Evolutionary conservation across 2,888 invertebrate species (phyloP), one percentile per base, ranked within the genome.

Genomic region (Achlya flavicornis): DNA sequence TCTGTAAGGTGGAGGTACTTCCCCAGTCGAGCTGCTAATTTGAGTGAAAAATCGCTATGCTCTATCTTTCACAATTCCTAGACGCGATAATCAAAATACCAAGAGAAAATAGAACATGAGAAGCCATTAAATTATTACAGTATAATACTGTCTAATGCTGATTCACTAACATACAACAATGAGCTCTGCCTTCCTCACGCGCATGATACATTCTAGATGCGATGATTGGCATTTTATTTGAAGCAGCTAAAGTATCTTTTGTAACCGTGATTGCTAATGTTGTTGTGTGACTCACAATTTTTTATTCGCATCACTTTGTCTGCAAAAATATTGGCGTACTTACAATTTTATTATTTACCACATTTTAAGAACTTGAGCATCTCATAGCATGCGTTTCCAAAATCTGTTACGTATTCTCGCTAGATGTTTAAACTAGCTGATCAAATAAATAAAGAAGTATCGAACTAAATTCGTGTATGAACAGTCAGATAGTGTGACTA

Each of bases 401-500:
- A 59, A 57, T 19, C 48, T 58, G 14, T 38, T 59, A 38, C 58
- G 1, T 59, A 35, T 62, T 66, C 62, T 61, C 60, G 43, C 61
- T 67, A 68, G 66, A 62, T 68, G 71, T 77, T 77, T 72, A 73
- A 68, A 10, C 10, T 43, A 8, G 1, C 66, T 72, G 69, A 78
- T 77, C 75, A 83, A 85, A 86, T 81, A 86, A 88, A 86, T 79
- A 84, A 83, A 82, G 74, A 79, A 69, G 70, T 71, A 77, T 80
- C 75, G 77, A 68, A 81, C 81, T 84, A 83, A 86, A 86, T 84
- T 86, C 85, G 83, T 86, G 81, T 81, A 84, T 82, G 84, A 85
- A 80, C 82, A 86, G 79, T 81, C 80, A 78, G 80, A 83, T 81
- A 78, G 80, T 78, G 80, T 78, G 77, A 75, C 77, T 83, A 84